Evolutionary conservation across 2,888 invertebrate species (phyloP), one percentile per base, ranked within the genome.

Genomic region (Lithodes maja): DNA sequence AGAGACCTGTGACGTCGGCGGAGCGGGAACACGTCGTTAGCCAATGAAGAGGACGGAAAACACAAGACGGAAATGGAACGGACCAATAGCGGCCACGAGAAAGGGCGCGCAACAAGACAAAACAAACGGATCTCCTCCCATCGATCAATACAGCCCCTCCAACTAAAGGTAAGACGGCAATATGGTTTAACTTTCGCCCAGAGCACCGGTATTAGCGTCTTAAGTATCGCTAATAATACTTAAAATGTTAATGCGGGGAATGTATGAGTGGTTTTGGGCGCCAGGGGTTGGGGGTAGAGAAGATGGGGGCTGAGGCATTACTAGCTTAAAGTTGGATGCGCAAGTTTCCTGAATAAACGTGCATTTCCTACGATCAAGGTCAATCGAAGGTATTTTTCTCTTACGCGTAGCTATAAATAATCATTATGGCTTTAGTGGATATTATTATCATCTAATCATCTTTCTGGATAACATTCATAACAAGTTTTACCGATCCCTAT

Each of bases 121-220:
- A 71, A 9, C 61, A 61, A 12, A 71, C 71, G 17, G 15, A 71
- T 71, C 68, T 49, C 50, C 50, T 49, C 68, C 54, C 68, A 49
- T 81, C 53, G 68, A 81, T 81, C 81, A 81, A 81, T 81, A 81
- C 33, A 33, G 33, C 33, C 33, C 81, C 53, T n/a, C 12, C n/a
- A 81, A 68, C 68, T 61, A 61, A 81, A 81, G 81, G 81, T 81
- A 81, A 68, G 81, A 68, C 17, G 68, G 49, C 68, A 81, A 12
- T 81, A 49, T 53, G 52, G 49, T 2, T 80, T 54, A 80, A 54
- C 33, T 12, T 78, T 77, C 33, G 12, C 53, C 3, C n/a, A 0
- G 9, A 79, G 15, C 3, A 53, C 49, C 5, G 12, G 61, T 12
- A 77, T 50, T 77, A 77, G 2, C 49, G 49, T 77, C 74, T 61